Evolutionary conservation across 2,888 invertebrate genomes (phyloP), one percentile per base, ranked within the genome.

Genomic region (Malachius bipustulatus): DNA sequence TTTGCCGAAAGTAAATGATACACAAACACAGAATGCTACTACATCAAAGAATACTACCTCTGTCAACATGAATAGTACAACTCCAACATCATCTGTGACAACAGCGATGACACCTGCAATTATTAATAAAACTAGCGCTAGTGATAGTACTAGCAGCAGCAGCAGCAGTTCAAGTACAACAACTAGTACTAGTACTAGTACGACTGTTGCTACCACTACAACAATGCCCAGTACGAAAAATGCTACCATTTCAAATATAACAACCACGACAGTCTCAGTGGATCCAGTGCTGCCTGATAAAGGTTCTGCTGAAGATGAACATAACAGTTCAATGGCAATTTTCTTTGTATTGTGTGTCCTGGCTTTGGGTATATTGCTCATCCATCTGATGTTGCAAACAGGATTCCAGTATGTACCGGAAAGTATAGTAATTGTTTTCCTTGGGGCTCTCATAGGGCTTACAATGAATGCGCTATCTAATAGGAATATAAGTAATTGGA

Each of bases 331-430:
- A 1, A 81, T 96, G 74, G 89, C 97, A 0, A 91, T 98, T 58
- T 98, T 98, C 64, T 97, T 98, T 61, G 94, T 98, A 9, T 70
- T 98, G 1, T 87, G 93, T 54, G 89, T 98, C 8, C 70, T 98
- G 38, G 94, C 93, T 32, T 65, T 97, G 37, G 93, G 94, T 35
- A 96, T 97, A 46, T 64, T 98, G 32, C 65, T 96, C 14, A 94
- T 97, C 46, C 97, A 98, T 60, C 70, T 89, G 3, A 82, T 98
- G 80, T 70, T 98, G 14, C 85, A 90, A 60, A 93, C 91, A 8
- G 88, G 93, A 47, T 89, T 97, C 56, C 89, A 93, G 47, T 98
- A 93, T 62, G 70, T 98, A 19, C 98, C 98, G 0, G 98, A 98
- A 63, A 94, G 93, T 62, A 84, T 98, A 36, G 96, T 94, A 3